Percentiles rank a stretch among this genome's conserved stretches.
Conservation (phyloP, 64 coral and sea anemone species). For the Anthopleura sola region DNA sequence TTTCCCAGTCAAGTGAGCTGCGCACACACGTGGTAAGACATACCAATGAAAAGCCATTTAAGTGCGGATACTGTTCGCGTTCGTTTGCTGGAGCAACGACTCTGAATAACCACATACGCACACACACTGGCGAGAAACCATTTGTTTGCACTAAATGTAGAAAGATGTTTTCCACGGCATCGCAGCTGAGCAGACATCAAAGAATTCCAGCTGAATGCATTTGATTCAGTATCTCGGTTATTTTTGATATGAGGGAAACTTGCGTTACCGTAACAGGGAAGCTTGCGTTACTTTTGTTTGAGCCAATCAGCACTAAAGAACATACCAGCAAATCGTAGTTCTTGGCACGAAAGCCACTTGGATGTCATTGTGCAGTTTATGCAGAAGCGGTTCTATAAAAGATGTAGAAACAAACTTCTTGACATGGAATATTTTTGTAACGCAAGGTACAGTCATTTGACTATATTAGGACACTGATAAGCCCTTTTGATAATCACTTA, state of each 20-base stretch:
- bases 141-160: conserved; percentile 68
- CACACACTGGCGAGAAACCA: conserved; percentile 63
- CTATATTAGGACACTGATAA: no score
- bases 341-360: no score
- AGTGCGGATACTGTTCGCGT: conserved; percentile 73
- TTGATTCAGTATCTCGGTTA: not conserved
- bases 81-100: conserved; percentile 70
- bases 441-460: no score
- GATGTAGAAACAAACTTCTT: no score
- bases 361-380: no score
- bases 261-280: not conserved
- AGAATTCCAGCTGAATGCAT: conserved; percentile 63
- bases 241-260: not conserved
- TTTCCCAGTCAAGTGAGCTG: conserved; percentile 56
- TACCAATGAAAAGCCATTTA: conserved; percentile 76
- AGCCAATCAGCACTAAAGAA: no score
- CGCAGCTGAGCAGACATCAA: conserved; percentile 77
- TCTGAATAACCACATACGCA: conserved; percentile 76
- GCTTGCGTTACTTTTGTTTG: no score
- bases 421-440: no score
- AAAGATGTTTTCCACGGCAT: conserved; percentile 46
- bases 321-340: no score
- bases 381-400: no score
- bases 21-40: conserved; percentile 68
- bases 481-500: no score